Evolutionary conservation across 2,113 vertebrate species (phyloP).

Genomic region (Equus przewalskii): DNA sequence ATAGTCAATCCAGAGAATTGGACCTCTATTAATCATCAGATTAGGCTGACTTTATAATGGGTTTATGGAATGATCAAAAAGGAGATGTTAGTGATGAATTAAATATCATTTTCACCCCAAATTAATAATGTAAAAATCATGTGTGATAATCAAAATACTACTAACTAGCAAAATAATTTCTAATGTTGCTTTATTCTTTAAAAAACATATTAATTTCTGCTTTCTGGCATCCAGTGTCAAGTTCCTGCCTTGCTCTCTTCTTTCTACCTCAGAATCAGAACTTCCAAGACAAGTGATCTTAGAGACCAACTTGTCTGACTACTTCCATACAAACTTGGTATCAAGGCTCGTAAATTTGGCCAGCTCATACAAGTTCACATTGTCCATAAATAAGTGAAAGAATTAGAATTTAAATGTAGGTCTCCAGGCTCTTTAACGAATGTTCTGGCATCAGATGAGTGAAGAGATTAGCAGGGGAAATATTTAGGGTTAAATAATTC

Average conservation of each 20-base stretch:
- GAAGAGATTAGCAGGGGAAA: not conserved
- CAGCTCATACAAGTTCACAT: not conserved
- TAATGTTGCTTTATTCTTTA: not conserved
- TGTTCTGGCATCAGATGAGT: not conserved
- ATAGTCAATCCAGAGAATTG: not conserved
- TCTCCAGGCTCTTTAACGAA: not conserved
- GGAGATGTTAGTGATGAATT: not conserved
- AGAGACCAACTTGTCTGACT: not conserved
- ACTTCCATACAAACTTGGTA: fast-evolving
- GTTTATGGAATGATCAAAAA: not conserved
- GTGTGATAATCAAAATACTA: not conserved
- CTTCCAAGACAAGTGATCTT: not conserved
- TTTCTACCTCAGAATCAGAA: not conserved
- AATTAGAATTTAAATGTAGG: not conserved
- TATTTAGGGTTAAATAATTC: not conserved
- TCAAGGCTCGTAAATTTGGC: not conserved
- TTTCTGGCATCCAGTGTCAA: not conserved
- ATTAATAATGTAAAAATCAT: not conserved
- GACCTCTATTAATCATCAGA: not conserved
- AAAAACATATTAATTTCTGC: not conserved
- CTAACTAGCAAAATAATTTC: not conserved
- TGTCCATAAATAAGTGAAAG: not conserved
- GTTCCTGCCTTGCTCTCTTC: fast-evolving
- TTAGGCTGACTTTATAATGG: not conserved
- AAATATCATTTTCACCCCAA: not conserved